Base-by-base conservation (phyloP, 2,797 vertebrate genomes). In the Phrynocephalus forsythii region DNA sequence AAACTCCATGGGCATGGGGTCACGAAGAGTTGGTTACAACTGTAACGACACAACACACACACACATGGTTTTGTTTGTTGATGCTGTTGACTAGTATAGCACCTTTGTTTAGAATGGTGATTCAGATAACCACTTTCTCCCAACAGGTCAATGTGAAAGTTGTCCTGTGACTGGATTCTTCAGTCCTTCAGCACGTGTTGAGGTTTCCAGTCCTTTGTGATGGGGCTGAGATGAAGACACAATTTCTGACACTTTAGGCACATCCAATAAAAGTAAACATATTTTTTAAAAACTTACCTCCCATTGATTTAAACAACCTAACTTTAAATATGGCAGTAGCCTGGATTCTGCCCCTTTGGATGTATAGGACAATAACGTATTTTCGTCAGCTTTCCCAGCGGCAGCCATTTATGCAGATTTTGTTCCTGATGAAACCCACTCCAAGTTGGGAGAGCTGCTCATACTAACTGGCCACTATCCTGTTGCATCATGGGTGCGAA, bases 341-440 rank as follows among this genome's bases (percentile, higher is more conserved):
- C 50, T 28, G 26, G 26, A 67, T 60, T 38, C 22, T 0, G 0
- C 0, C 56, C n/a, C n/a, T 5, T 85, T 60, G 20, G 0, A 48
- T 3, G n/a, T 66, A 24, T 56, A 44, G 60, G 26, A 63, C 3
- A 18, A 44, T 5, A 5, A 77, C 84, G 33, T 33, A 2, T 33
- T 33, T 50, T 91, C 94, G 82, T 85, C 28, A 83, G 92, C 78
- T 91, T 92, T 93, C 95, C 92, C 97, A 95, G 96, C 94, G 96
- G 87, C 48, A 82, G 84, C 83, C 8, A 38, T 82, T 87, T 91
- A 92, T 86, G 93, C 93, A 96, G 91, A 96, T 93, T 90, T 90
- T 56, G 52, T 73, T 91, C 79, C 76, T 15, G 81, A 95, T 22
- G 63, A 83, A 90, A 92, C 80, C 90, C 92, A 91, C 90, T 90